Base-by-base conservation (phyloP, 2,888 invertebrate genomes). In the Apotomis betuletana region DNA sequence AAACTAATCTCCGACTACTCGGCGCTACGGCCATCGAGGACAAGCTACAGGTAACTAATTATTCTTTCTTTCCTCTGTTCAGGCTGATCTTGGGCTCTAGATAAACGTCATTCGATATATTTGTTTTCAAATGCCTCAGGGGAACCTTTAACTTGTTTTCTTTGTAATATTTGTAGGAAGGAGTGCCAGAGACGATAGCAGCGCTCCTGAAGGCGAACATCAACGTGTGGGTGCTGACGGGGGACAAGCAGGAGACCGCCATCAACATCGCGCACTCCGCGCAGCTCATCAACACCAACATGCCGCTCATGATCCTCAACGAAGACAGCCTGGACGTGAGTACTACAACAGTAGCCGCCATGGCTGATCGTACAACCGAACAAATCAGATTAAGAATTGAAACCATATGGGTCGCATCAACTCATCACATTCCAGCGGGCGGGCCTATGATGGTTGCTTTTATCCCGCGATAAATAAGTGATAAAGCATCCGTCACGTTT, bases 211-310 rank as follows among this genome's bases (percentile, higher is more conserved):
- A 97, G 86, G 99, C 99, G 12, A 98, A 98, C 87, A 99, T 99
- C 80, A 96, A 96, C 86, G 95, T 99, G 76, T 99, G 99, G 99
- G 97, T 99, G 70, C 93, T 99, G 81, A 99, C 99, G 0, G 99
- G 99, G 4, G 99, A 99, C 92, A 99, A 99, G 90, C 98, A 99
- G 90, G 99, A 99, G 93, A 99, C 99, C 36, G 99, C 99, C 78
- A 99, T 99, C 83, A 99, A 99, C 92, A 99, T 99, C 86, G 99
- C 99, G 61, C 98, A 98, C 90, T 98, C 99, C 0, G 98, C 98
- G 83, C 95, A 95, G 73, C 95, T 99, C 77, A 95, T 99, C 73
- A 95, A 96, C 71, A 95, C 96, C 83, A 95, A 95, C 80, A 98
- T 98, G 96, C 97, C 97, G 78, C 94, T 99, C 69, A 94, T 98